These are phyloP conservation scores for Dicrostonyx torquatus DNA, from an alignment of 2,797 vertebrate species.

Conservation along the genomic window DNA sequence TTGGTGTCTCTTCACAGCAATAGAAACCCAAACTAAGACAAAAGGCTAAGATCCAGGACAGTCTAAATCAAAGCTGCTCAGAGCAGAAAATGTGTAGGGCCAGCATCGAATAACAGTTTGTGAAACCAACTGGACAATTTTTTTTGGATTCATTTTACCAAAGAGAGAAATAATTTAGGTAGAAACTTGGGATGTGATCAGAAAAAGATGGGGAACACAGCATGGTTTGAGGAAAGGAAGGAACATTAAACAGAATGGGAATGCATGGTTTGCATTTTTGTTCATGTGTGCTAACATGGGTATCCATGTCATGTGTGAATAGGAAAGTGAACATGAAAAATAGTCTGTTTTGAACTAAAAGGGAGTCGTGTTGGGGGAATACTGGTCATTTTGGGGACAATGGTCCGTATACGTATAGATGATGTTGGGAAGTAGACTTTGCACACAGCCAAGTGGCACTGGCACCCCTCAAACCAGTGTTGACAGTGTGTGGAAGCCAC, in stretches of 20 bases:
- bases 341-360: not conserved
- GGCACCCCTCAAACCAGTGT: not conserved
- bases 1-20: not conserved
- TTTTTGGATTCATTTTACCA: not conserved
- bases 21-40: not conserved
- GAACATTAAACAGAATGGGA: not conserved
- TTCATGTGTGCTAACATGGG: not conserved
- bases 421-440: not conserved
- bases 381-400: too few relatives aligned
- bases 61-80: not conserved
- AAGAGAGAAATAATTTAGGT: not conserved
- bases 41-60: not conserved
- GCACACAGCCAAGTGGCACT: not conserved
- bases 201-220: not conserved
- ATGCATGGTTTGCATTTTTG: not conserved
- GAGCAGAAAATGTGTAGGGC: not conserved
- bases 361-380: not conserved
- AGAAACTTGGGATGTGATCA: not conserved
- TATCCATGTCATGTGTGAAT: not conserved
- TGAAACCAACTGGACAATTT: not conserved
- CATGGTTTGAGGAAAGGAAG: not conserved
- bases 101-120: not conserved
- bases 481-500: not conserved
- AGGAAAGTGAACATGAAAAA: too few relatives aligned
- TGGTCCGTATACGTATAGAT: accelerated